Conservation (phyloP, 2,888 invertebrate genomes). For the Priocnemis perturbator region DNA sequence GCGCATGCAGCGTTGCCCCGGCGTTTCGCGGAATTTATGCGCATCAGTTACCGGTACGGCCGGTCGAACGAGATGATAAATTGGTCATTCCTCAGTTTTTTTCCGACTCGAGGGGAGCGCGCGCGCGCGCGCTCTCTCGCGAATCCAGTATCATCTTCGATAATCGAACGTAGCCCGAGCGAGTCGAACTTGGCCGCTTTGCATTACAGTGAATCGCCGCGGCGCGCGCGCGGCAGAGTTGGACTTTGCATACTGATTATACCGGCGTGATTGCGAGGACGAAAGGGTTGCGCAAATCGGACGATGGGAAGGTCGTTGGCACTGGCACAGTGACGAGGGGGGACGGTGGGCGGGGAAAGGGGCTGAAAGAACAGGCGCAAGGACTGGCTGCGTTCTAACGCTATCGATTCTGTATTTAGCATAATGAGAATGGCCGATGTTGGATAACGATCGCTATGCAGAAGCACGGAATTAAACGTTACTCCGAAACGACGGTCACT, state of each 20-base stretch:
- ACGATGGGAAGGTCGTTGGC: slow-evolving; percentile 52
- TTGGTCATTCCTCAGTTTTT: slow-evolving; percentile 48
- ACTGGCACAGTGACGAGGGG: slow-evolving; percentile 20
- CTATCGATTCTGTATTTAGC: slow-evolving; percentile 73
- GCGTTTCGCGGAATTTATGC: slow-evolving; percentile 65
- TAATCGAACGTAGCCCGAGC: slow-evolving; percentile 35
- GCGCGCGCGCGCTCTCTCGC: too few relatives aligned
- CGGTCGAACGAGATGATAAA: slow-evolving; percentile 46
- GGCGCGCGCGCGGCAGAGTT: slow-evolving; percentile 34
- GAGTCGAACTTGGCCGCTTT: not conserved
- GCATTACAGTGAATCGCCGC: slow-evolving; percentile 46
- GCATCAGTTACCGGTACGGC: slow-evolving; percentile 58
- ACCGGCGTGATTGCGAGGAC: slow-evolving; percentile 56
- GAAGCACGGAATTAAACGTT: slow-evolving; percentile 43
- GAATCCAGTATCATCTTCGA: slow-evolving; percentile 13
- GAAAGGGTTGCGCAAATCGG: slow-evolving; percentile 61
- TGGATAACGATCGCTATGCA: slow-evolving; percentile 56
- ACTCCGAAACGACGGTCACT: slow-evolving; percentile 36
- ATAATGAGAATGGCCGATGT: slow-evolving; percentile 67
- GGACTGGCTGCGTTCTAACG: slow-evolving; percentile 56
- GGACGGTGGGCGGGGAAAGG: slow-evolving; percentile 16
- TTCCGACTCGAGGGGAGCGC: slow-evolving; percentile 2
- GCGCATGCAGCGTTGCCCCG: slow-evolving; percentile 43
- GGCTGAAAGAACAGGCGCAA: slow-evolving; percentile 27
- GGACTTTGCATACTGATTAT: slow-evolving; percentile 66